phyloP scores from a whole-genome alignment of 2,797 vertebrate genomes.

The Antennarius maculatus region DNA sequence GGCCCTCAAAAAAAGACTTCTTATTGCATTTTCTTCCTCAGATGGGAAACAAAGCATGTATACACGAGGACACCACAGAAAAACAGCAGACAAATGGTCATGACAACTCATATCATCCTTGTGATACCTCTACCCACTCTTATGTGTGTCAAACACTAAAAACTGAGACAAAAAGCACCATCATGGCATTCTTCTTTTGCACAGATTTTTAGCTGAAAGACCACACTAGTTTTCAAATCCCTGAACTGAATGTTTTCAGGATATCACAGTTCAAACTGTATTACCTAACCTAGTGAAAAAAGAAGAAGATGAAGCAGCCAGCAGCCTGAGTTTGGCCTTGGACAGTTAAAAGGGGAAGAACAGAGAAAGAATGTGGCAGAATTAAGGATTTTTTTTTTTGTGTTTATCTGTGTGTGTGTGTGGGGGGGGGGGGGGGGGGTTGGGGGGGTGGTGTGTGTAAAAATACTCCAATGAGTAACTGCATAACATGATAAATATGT shows the following conservation, averaged over 20 bases:
- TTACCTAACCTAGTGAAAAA: not conserved
- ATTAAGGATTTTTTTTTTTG: too few species aligned
- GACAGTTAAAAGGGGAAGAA: too few species aligned
- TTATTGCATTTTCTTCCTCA: conserved; percentile 37
- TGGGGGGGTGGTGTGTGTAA: too few species aligned
- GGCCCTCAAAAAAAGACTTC: conserved; percentile 39
- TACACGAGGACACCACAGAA: conserved; percentile 30
- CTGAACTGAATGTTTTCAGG: not conserved
- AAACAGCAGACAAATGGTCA: conserved; percentile 21
- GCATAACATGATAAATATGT: not conserved
- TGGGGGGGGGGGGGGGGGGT: too few species aligned
- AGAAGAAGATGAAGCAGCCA: not conserved
- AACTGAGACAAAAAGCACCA: not conserved
- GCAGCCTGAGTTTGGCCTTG: not conserved
- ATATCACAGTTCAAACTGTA: not conserved
- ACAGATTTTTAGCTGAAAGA: not conserved
- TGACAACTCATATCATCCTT: conserved; percentile 23
- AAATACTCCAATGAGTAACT: too few species aligned
- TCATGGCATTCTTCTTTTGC: not conserved
- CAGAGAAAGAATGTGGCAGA: too few species aligned
- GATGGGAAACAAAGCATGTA: conserved; percentile 13
- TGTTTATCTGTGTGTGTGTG: too few species aligned
- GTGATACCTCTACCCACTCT: not conserved
- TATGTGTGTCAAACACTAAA: not conserved
- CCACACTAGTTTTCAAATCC: not conserved